phyloP scores from a whole-genome alignment of 2,113 vertebrate genomes.

The Charina bottae region DNA sequence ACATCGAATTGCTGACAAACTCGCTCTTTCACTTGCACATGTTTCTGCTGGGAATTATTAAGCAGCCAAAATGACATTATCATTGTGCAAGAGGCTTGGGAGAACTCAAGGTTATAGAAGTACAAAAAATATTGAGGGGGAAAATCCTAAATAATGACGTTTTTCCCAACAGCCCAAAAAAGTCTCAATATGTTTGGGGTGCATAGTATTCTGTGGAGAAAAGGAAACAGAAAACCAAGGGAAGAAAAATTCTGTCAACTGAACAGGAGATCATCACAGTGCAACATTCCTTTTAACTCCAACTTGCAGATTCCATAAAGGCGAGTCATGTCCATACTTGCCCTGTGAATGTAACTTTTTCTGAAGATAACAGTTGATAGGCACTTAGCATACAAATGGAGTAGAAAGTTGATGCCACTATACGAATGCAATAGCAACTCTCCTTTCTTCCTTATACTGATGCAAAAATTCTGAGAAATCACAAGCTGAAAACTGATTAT shows the following conservation, averaged over 20 bases:
- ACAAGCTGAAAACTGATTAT: background rate
- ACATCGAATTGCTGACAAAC: background rate
- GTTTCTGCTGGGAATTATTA: background rate
- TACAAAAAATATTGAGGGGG: background rate
- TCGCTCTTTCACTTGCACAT: background rate
- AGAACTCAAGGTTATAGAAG: background rate
- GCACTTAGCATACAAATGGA: background rate
- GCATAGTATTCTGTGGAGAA: background rate
- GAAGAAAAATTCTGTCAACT: background rate
- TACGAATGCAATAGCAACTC: background rate
- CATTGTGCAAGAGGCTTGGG: background rate
- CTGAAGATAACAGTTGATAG: background rate
- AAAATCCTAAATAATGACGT: background rate
- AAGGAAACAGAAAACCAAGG: background rate
- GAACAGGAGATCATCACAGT: background rate
- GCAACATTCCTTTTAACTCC: background rate
- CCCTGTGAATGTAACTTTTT: background rate
- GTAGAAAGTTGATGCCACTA: background rate
- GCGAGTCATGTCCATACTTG: background rate
- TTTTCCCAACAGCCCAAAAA: background rate
- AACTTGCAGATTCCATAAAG: background rate
- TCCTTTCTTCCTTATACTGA: background rate
- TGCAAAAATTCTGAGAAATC: background rate
- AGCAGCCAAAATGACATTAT: background rate
- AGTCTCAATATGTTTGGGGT: background rate